Conservation (phyloP, 2,797 vertebrate genomes). For the Neomorphus geoffroyi region DNA sequence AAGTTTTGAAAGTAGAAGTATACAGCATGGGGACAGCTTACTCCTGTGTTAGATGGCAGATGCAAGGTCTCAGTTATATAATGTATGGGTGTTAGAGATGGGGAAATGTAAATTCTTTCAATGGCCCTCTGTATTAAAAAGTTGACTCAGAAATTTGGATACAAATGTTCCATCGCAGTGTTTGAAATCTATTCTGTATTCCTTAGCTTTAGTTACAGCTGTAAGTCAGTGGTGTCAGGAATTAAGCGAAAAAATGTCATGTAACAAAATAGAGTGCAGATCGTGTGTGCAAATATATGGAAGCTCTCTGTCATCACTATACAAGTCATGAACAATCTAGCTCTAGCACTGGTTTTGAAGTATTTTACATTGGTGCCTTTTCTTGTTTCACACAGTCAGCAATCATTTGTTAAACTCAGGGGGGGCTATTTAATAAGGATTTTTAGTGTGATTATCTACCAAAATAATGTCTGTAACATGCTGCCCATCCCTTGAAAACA, state of each 20-base stretch:
- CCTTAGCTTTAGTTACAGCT: neutral
- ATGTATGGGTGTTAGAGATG: neutral
- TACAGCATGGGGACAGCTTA: neutral
- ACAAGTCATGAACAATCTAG: neutral
- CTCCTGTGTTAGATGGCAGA: slow-evolving; percentile 1
- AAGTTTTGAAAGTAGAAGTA: slow-evolving; percentile 63
- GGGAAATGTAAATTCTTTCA: neutral
- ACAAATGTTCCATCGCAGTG: neutral
- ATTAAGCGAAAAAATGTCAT: neutral
- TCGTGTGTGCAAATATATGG: neutral
- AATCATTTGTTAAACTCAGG: neutral
- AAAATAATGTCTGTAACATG: neutral
- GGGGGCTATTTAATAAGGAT: neutral
- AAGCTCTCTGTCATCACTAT: neutral
- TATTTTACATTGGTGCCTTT: neutral
- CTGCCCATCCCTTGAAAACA: neutral
- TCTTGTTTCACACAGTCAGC: neutral
- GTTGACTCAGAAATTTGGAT: neutral
- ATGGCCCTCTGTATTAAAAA: neutral
- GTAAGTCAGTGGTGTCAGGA: neutral
- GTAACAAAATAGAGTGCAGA: neutral
- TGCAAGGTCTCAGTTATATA: neutral
- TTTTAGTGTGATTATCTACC: neutral
- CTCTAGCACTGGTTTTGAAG: neutral
- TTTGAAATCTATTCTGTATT: neutral